Evolutionary conservation across 2,113 vertebrate genomes (phyloP).

Genomic region (Carassius auratus): DNA sequence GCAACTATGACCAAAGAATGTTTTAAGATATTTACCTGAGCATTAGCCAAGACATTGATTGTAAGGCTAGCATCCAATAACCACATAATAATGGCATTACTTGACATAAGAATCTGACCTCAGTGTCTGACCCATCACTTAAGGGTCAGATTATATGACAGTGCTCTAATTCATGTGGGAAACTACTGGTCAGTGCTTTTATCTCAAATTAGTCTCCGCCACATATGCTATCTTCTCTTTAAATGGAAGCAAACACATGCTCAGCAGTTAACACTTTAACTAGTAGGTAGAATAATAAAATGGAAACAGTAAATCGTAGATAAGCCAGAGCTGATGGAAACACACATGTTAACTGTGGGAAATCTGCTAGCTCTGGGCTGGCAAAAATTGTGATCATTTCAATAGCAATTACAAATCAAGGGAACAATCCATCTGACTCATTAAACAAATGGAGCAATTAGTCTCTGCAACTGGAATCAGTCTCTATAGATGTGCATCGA

Average conservation of each 20-base stretch:
- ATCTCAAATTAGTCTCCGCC: conserved; percentile 49
- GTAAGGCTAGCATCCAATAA: conserved; percentile 31
- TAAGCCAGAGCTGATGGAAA: conserved; percentile 34
- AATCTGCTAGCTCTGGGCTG: conserved; percentile 55
- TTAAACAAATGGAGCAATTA: conserved; percentile 64
- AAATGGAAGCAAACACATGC: conserved; percentile 50
- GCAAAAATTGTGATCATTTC: conserved; percentile 54
- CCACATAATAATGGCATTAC: background rate
- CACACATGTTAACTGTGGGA: conserved; percentile 23
- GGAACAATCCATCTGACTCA: conserved; percentile 66
- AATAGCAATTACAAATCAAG: conserved; percentile 59
- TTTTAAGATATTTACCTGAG: conserved; percentile 40
- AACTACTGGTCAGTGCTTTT: conserved; percentile 9
- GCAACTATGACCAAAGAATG: conserved; percentile 11
- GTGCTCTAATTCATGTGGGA: background rate
- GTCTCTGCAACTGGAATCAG: conserved; percentile 61
- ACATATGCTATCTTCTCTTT: conserved; percentile 50
- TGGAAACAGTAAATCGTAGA: conserved; percentile 28
- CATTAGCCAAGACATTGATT: background rate
- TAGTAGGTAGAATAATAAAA: conserved; percentile 32
- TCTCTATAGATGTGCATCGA: conserved; percentile 37
- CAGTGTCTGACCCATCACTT: conserved; percentile 10
- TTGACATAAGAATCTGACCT: conserved; percentile 30
- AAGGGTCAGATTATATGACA: background rate
- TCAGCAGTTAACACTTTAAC: conserved; percentile 55